phyloP scores from a whole-genome alignment of 2,888 invertebrate species.

The Stenodema calcarata region DNA sequence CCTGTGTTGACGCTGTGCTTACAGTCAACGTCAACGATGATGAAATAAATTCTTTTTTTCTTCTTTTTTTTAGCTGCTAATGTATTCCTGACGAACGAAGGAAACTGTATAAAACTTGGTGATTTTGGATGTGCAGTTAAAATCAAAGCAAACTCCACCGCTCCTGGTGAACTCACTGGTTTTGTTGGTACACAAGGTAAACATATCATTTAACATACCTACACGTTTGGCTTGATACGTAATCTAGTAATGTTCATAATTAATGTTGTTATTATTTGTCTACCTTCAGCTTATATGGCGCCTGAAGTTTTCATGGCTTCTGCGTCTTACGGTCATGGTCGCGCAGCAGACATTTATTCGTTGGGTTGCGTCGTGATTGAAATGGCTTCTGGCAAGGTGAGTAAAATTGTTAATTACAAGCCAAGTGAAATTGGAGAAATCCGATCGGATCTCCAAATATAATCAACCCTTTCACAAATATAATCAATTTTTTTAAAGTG shows the following conservation, averaged over 20 bases:
- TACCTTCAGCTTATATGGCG: conserved; percentile 86
- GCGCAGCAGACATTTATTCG: conserved; percentile 95
- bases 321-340: conserved; percentile 80
- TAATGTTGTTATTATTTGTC: not conserved
- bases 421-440: too few relatives aligned
- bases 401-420: not conserved
- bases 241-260: not conserved
- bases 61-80: conserved; percentile 74
- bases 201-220: not conserved
- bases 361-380: conserved; percentile 94
- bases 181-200: conserved; percentile 94
- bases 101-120: conserved; percentile 87
- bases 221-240: not conserved
- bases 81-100: conserved; percentile 88
- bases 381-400: conserved; percentile 91
- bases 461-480: too few relatives aligned
- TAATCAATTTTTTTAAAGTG: too few relatives aligned
- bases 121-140: conserved; percentile 95
- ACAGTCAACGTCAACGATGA: too few relatives aligned
- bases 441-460: too few relatives aligned
- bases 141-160: conserved; percentile 84
- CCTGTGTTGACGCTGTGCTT: too few relatives aligned
- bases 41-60: not conserved
- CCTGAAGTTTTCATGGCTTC: conserved; percentile 92
- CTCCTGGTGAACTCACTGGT: conserved; percentile 85